Percentiles rank a stretch among this genome's conserved stretches.
Evolutionary conservation across 1,140 invertebrate genomes (phyloP).

Genomic region (Apolygus lucorum): DNA sequence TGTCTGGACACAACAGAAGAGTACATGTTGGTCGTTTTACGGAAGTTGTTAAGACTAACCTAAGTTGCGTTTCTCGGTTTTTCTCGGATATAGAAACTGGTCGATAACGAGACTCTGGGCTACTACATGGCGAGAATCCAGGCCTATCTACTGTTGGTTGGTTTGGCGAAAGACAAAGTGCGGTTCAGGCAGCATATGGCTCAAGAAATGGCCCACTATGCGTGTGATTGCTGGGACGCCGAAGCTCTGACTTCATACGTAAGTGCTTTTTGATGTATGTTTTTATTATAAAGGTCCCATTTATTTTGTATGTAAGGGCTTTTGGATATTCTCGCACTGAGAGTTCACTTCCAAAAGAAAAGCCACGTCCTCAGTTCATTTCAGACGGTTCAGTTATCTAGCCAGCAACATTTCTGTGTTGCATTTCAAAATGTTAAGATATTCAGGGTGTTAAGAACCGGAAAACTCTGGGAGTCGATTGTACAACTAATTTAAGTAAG

Average conservation of each 20-base stretch:
- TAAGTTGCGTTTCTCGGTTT: constrained; percentile 13
- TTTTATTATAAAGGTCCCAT: neutral
- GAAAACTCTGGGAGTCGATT: too few relatives aligned
- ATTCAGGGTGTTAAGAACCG: too few relatives aligned
- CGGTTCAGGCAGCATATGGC: constrained; percentile 96
- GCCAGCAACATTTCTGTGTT: too few relatives aligned
- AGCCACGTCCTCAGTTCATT: too few relatives aligned
- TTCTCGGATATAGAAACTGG: constrained; percentile 54
- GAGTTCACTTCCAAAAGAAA: too few relatives aligned
- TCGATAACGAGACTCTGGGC: constrained; percentile 94
- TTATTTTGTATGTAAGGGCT: too few relatives aligned
- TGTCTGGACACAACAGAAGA: too few relatives aligned
- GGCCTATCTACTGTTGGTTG: constrained; percentile 76
- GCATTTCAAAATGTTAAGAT: too few relatives aligned
- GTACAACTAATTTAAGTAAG: too few relatives aligned
- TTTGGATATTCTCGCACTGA: too few relatives aligned
- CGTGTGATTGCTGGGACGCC: constrained; percentile 99
- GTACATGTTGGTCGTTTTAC: too few relatives aligned
- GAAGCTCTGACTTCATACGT: constrained; percentile 89
- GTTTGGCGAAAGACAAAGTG: constrained; percentile 74
- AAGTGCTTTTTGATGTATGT: constrained; percentile 35
- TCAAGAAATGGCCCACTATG: constrained; percentile 99
- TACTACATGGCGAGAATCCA: constrained; percentile 98
- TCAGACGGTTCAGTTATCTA: too few relatives aligned
- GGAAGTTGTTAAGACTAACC: neutral